phyloP scores from a whole-genome alignment of 1,140 invertebrate species.

The Plodia interpunctella region DNA sequence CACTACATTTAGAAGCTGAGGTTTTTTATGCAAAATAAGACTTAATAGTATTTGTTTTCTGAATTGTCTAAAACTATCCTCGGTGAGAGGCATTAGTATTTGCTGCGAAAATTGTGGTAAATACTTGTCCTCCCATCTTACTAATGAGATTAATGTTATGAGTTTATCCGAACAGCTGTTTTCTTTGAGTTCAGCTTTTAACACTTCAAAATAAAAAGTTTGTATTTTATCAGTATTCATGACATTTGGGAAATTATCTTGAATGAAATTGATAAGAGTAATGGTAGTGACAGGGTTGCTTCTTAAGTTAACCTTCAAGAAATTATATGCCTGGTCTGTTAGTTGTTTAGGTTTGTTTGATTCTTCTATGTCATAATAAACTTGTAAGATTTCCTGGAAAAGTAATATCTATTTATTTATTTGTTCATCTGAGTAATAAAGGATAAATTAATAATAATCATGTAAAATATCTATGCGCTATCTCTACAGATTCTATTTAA shows the following conservation, averaged over 20 bases:
- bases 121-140: conserved; percentile 50
- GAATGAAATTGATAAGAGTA: conserved; percentile 42
- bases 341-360: conserved; percentile 40
- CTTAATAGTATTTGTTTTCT: conserved; percentile 64
- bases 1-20: conserved; percentile 43
- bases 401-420: background rate
- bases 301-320: conserved; percentile 54
- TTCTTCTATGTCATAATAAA: conserved; percentile 43
- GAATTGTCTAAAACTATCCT: conserved; percentile 52
- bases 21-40: conserved; percentile 48
- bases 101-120: conserved; percentile 43
- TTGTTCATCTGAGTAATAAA: background rate
- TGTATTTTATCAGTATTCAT: conserved; percentile 44
- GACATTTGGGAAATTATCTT: conserved; percentile 33
- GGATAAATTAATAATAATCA: no score
- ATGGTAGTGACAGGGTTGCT: conserved; percentile 62
- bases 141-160: conserved; percentile 51
- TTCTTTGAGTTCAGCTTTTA: conserved; percentile 48
- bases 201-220: conserved; percentile 47
- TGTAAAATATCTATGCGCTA: no score
- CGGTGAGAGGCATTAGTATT: conserved; percentile 46
- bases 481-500: no score
- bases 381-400: conserved; percentile 55
- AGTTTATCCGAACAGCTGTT: conserved; percentile 48
- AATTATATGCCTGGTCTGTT: conserved; percentile 35